Conservation (phyloP, 2,113 vertebrate genomes). For the Bettongia penicillata region DNA sequence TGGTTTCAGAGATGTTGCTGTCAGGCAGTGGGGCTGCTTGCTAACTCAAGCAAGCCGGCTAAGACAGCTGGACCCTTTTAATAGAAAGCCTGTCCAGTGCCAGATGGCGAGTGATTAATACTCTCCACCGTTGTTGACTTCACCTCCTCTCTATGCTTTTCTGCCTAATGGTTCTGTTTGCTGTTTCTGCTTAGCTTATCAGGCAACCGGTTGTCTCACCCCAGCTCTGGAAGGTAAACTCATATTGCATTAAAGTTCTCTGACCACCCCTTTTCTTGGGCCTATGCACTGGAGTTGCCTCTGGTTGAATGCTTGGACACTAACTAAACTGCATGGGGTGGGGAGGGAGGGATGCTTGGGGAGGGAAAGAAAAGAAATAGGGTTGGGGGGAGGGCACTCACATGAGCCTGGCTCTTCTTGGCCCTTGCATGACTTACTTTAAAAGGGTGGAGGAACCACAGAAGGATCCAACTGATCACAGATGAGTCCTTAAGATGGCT, state of each 20-base stretch:
- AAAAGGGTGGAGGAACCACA: conserved; percentile 18
- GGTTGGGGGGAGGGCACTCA: conserved; percentile 4
- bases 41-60: conserved; percentile 73
- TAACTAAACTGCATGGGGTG: conserved; percentile 73
- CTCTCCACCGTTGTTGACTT: conserved; percentile 75
- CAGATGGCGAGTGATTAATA: conserved; percentile 80
- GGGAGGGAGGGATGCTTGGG: not conserved
- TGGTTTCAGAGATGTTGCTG: conserved; percentile 78
- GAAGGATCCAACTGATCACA: conserved; percentile 4
- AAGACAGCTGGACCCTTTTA: conserved; percentile 84
- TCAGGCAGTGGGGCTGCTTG: conserved; percentile 73
- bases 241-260: conserved; percentile 81
- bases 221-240: conserved; percentile 95
- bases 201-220: conserved; percentile 92
- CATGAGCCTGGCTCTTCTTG: conserved; percentile 47
- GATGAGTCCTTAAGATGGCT: conserved; percentile 14
- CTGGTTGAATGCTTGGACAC: conserved; percentile 72
- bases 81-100: conserved; percentile 81
- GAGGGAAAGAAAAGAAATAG: not conserved
- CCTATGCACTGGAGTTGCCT: conserved; percentile 55
- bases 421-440: conserved; percentile 64
- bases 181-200: conserved; percentile 95
- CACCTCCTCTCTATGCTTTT: conserved; percentile 77
- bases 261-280: conserved; percentile 71
- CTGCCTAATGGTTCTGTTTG: conserved; percentile 88